Conservation (phyloP, 30 jellyfish, hydroid and myxozoan species). For the Hydractinia symbiolongicarpus region DNA sequence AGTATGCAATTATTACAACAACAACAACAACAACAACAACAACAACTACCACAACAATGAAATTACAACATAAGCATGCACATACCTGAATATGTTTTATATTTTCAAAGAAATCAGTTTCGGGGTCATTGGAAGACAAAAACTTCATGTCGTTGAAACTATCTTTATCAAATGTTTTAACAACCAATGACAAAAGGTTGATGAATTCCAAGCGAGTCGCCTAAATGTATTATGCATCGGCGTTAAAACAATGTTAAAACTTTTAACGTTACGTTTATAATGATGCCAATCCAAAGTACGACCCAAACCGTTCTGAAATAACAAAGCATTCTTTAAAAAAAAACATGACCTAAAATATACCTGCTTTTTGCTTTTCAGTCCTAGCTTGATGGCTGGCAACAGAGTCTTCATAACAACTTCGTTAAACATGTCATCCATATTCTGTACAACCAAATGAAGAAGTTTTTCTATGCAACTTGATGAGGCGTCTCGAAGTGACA, state of each 20-base stretch:
- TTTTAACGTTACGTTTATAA: background rate
- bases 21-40: too few relatives aligned
- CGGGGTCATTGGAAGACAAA: slow-evolving; percentile 59
- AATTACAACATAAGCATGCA: background rate
- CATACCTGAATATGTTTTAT: slow-evolving; percentile 91
- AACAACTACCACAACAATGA: too few relatives aligned
- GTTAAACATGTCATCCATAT: slow-evolving; percentile 14
- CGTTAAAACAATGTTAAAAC: background rate
- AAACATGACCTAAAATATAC: slow-evolving; percentile 21
- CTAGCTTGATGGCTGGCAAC: slow-evolving; percentile 59
- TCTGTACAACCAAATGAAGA: slow-evolving; percentile 29
- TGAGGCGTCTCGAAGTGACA: slow-evolving; percentile 82
- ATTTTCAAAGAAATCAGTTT: slow-evolving; percentile 82
- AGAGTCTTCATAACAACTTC: slow-evolving; percentile 34
- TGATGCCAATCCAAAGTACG: background rate
- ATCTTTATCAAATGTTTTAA: slow-evolving; percentile 32
- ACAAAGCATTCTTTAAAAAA: background rate
- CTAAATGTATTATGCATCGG: slow-evolving; percentile 24
- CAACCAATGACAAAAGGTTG: slow-evolving; percentile 41
- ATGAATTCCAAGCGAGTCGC: slow-evolving; percentile 44
- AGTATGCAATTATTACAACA: too few relatives aligned
- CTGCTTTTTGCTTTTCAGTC: slow-evolving; percentile 60
- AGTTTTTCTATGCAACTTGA: slow-evolving; percentile 44
- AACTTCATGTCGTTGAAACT: slow-evolving; percentile 43
- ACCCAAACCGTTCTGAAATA: background rate